Base-by-base conservation (phyloP, 2,888 invertebrate genomes). In the Eupithecia vulgata region DNA sequence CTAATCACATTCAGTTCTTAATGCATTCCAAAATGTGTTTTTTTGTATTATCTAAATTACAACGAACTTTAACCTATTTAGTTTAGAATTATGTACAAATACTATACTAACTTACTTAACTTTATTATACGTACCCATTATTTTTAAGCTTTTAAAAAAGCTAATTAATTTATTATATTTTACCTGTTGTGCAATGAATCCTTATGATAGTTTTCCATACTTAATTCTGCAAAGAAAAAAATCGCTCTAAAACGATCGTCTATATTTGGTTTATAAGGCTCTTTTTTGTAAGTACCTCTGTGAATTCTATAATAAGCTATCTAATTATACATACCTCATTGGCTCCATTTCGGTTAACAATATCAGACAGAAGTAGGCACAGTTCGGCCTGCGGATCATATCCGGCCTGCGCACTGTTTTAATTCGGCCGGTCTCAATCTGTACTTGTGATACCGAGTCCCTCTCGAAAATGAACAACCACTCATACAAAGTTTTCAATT, bases 41-140 rank as follows among this genome's bases (percentile, higher is more conserved):
- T 30, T n/a, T 57, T 57, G 12, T 57, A 21, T 57, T 5, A 52
- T 52, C 25, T 57, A 25, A 57, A 57, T 21, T 52, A 52, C 57
- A 57, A 57, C 57, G 57, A 57, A 57, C 12, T 57, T 52, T 57
- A 57, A 25, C 57, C 10, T 57, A 25, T 57, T 25, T 57, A 57
- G 5, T 57, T 21, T 57, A 57, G 21, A 57, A 57, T 57, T 57
- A 13, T 57, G 57, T 25, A 52, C 48, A 52, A 21, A 25, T 57
- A 57, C 12, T 57, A 57, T 52, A 21, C n/a, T 48, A 21, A 48
- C 48, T 1, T 15, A n/a, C 21, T 10, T 10, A 12, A 21, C 21
- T 52, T 52, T 52, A 52, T 21, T 52, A 48, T 48, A n/a, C n/a
- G n/a, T n/a, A 48, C 30, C 30, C 30, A 30, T 3, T 52, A 21